Percentiles rank a stretch among this genome's conserved stretches.
Conservation (phyloP, 2,113 vertebrate genomes). For the Nestor notabilis region DNA sequence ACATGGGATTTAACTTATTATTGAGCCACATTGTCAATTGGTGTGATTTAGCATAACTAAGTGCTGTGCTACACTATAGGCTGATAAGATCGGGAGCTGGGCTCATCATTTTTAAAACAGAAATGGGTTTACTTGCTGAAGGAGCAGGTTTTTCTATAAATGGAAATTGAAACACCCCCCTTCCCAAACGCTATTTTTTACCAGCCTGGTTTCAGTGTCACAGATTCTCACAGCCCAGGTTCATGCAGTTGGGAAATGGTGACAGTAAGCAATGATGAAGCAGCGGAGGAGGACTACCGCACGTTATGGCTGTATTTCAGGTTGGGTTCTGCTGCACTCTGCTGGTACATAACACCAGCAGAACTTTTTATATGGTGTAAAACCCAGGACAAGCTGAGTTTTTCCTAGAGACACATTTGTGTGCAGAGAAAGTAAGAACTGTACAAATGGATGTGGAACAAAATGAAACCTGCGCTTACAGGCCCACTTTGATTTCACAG, state of each 20-base stretch:
- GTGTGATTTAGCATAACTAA: neutral
- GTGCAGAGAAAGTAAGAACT: neutral
- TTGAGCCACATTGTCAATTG: neutral
- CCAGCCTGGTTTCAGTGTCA: neutral
- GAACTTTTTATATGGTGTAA: neutral
- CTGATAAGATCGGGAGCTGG: neutral
- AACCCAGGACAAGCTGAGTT: neutral
- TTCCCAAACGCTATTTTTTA: neutral
- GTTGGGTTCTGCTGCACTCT: slow-evolving; percentile 54
- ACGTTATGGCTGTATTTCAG: neutral
- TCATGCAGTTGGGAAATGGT: neutral
- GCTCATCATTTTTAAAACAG: neutral
- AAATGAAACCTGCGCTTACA: neutral
- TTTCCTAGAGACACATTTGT: neutral
- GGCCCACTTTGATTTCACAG: neutral
- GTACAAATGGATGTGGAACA: neutral
- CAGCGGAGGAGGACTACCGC: neutral
- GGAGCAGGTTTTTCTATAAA: neutral
- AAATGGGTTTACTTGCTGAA: neutral
- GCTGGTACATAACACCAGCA: slow-evolving; percentile 1
- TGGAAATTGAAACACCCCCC: neutral
- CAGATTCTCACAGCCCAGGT: neutral
- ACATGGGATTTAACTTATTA: neutral
- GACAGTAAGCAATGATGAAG: neutral
- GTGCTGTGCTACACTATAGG: neutral